Conservation (phyloP, 2,113 vertebrate genomes). For the rabbit (Oryctolagus cuniculus) region mOryCun1.1 NC_091432.1:227452001-227452500, state of each 20-base stretch:
- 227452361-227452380: background rate
- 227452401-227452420: background rate
- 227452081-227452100: conserved; percentile 13
- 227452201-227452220: background rate
- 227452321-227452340: background rate
- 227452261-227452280: conserved; percentile 22
- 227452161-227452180: background rate
- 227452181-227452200: background rate
- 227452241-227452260: conserved; percentile 1
- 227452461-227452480: background rate
- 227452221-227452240: conserved; percentile 20
- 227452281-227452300: conserved; percentile 9
- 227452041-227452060: background rate
- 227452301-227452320: background rate
- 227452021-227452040: background rate
- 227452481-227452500: background rate
- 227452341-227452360: background rate
- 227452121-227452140: background rate
- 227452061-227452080: background rate
- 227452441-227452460: background rate
- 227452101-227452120: conserved; percentile 16
- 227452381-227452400: background rate
- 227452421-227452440: background rate
- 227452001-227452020: background rate
- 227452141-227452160: background rate